Evolutionary conservation across 2,113 vertebrate species (phyloP), one percentile per base, ranked within the genome.

Genomic region (Empidonax traillii): DNA sequence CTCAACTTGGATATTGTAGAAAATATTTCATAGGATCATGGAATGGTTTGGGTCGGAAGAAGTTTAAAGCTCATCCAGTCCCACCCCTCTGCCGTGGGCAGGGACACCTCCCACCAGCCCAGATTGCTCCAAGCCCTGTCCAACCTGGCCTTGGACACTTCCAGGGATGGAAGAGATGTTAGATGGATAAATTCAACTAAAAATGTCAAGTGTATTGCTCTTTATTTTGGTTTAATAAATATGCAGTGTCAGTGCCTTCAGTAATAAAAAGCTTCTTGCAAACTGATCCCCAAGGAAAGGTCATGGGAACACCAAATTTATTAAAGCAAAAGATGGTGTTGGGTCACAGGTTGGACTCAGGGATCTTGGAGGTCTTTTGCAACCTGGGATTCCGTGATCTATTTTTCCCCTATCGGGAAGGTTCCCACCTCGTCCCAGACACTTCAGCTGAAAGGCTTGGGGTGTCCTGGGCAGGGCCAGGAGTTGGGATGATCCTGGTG

Each of bases 361-460:
- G 21, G 20, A 52, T 52, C 51, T 27, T 52, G 51, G 51, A 52
- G 14, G 25, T 58, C 33, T 58, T 58, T 35, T 23, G 33, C 56
- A 58, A n/a, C 19, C 53, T 22, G 33, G 49, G 49, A 21, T 33
- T 56, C 31, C 33, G 2, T 56, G 55, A 33, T 56, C 30, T 14
- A 5, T 33, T 33, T 56, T 56, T 21, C 53, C 19, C 30, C 55
- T 19, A 8, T 14, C 5, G 6, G 55, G 55, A 56, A 33, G 55
- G 55, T 56, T 33, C 33, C 30, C 53, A 56, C 53, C 53, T 56
- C 19, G 33, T 33, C 37, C 11, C 46, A 4, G 52, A 28, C 51
- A 0, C 30, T 4, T 2, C 35, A 4, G 74, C 22, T 4, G 16
- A 1, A 4, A 20, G 49, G 8, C 12, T 7, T 55, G 53, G 53